phyloP scores from a whole-genome alignment of 2,888 invertebrate species.

The Ormyrus pomaceus region DNA sequence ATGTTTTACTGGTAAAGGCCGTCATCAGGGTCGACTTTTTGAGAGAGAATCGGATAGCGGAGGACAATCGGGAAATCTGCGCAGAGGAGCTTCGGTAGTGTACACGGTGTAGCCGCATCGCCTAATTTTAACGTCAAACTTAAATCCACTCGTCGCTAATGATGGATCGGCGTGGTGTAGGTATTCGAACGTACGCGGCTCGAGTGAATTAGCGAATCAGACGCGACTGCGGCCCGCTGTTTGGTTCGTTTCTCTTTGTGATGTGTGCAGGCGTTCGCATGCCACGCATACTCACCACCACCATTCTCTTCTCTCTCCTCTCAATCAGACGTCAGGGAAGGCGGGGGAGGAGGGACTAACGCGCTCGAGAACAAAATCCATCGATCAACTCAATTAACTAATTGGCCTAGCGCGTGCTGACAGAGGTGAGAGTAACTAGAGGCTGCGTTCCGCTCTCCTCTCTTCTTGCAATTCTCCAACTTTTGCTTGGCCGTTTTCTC shows the following conservation, averaged over 20 bases:
- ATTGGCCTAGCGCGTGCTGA: slow-evolving; percentile 63
- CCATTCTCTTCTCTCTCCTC: slow-evolving; percentile 61
- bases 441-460: neutral
- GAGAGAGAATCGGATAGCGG: too few relatives aligned
- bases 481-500: too few relatives aligned
- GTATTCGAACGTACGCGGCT: slow-evolving; percentile 14
- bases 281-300: slow-evolving; percentile 50
- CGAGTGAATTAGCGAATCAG: slow-evolving; percentile 60
- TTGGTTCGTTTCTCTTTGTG: slow-evolving; percentile 60
- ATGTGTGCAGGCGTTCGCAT: slow-evolving; percentile 34
- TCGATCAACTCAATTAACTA: slow-evolving; percentile 75
- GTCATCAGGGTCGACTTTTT: too few relatives aligned
- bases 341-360: slow-evolving; percentile 53
- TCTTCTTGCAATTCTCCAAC: too few relatives aligned
- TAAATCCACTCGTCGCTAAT: slow-evolving; percentile 59
- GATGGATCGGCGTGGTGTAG: slow-evolving; percentile 52
- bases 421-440: neutral
- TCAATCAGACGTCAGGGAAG: slow-evolving; percentile 69
- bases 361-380: slow-evolving; percentile 68
- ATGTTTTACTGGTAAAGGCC: too few relatives aligned
- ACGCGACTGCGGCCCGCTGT: slow-evolving; percentile 59
- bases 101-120: slow-evolving; percentile 15
- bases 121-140: slow-evolving; percentile 63
- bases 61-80: neutral
- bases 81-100: neutral